phyloP scores from a whole-genome alignment of 37 sponge, comb jelly and placozoan genomes.

The Spongia lamella region DNA sequence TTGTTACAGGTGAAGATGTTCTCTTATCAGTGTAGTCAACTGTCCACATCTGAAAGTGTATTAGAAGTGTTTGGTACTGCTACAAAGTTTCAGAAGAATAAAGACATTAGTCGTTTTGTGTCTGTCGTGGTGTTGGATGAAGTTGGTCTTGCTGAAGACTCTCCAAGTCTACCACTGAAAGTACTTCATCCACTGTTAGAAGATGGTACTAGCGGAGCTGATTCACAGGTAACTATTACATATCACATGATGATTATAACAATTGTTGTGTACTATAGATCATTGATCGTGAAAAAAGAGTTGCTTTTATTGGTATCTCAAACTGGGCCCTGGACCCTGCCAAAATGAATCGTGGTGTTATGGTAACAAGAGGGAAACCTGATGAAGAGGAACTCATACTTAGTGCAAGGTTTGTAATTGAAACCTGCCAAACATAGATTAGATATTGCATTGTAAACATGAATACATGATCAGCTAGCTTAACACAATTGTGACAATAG shows the following conservation, averaged over 20 bases:
- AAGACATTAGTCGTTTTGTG: conserved; percentile 55
- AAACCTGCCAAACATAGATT: too few species aligned
- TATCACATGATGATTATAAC: not conserved
- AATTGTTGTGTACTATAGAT: conserved; percentile 6
- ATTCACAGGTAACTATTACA: conserved; percentile 26
- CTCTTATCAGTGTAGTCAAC: conserved; percentile 89
- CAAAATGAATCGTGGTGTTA: conserved; percentile 91
- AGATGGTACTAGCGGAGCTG: conserved; percentile 86
- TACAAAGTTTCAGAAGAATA: conserved; percentile 55
- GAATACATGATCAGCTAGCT: too few species aligned
- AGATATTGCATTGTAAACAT: too few species aligned
- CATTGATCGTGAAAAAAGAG: conserved; percentile 49
- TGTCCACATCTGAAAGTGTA: conserved; percentile 82
- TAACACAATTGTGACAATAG: too few species aligned
- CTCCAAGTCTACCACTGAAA: conserved; percentile 88
- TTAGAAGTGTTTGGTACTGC: conserved; percentile 78
- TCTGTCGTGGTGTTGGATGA: conserved; percentile 91
- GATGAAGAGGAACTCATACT: conserved; percentile 52
- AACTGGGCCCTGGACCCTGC: conserved; percentile 95
- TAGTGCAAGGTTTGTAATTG: conserved; percentile 54
- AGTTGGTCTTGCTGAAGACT: conserved; percentile 95
- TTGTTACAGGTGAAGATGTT: conserved; percentile 64
- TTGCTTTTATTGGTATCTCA: conserved; percentile 87
- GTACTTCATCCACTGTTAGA: conserved; percentile 93
- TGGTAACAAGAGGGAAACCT: conserved; percentile 80